phyloP scores from a whole-genome alignment of 2,113 vertebrate species.

The Chloropsis cyanopogon region DNA sequence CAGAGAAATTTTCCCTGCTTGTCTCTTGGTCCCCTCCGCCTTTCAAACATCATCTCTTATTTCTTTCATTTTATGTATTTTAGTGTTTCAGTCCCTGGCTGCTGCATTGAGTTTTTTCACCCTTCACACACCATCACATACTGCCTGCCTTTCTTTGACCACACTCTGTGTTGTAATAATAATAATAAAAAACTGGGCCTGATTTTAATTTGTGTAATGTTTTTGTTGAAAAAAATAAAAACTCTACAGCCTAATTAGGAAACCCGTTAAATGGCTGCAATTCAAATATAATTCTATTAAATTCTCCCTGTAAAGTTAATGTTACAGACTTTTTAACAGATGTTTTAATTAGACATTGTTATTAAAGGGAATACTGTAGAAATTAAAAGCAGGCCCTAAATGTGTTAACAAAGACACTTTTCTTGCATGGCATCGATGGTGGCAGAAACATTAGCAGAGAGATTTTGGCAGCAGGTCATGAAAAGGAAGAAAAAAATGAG shows the following conservation, averaged over 20 bases:
- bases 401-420: conserved; percentile 82
- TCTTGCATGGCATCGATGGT: conserved; percentile 65
- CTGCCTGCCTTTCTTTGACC: conserved; percentile 56
- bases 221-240: conserved; percentile 67
- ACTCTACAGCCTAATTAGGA: conserved; percentile 78
- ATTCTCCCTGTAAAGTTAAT: conserved; percentile 85
- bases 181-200: conserved; percentile 71
- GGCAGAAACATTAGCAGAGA: conserved; percentile 68
- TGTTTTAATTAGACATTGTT: conserved; percentile 87
- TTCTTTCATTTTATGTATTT: background rate
- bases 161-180: conserved; percentile 60
- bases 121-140: conserved; percentile 32
- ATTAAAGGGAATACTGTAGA: conserved; percentile 84
- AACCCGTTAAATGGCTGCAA: conserved; percentile 80
- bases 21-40: background rate
- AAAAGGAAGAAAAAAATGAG: background rate
- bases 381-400: conserved; percentile 81
- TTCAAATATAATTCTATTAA: conserved; percentile 86
- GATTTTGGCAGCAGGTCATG: conserved; percentile 74
- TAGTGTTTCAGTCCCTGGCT: background rate
- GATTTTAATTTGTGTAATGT: conserved; percentile 73
- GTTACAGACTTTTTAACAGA: conserved; percentile 87
- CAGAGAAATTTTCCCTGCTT: background rate
- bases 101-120: background rate
- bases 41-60: background rate